phyloP scores from a whole-genome alignment of 2,113 vertebrate species.

The Elephantulus edwardii region DNA sequence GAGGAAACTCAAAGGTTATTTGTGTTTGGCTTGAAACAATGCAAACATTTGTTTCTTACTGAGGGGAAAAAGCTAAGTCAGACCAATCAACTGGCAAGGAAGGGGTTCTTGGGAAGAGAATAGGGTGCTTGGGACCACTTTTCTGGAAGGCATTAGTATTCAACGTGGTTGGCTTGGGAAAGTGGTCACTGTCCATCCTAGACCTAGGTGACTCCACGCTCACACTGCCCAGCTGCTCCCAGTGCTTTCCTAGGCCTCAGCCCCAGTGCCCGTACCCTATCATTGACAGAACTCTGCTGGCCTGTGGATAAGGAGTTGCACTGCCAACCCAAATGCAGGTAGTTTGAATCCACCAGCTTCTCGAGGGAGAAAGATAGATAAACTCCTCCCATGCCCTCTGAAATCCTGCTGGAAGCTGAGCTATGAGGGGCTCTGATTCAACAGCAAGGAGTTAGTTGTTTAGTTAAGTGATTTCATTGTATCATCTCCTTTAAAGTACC shows the following conservation, averaged over 20 bases:
- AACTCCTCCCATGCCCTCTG: no score
- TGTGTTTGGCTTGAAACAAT: background rate
- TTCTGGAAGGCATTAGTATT: background rate
- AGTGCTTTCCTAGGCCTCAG: background rate
- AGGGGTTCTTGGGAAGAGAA: background rate
- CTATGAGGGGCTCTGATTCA: no score
- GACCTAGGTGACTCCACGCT: background rate
- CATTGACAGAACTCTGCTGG: no score
- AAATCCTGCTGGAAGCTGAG: no score
- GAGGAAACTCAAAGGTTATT: background rate
- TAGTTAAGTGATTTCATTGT: background rate
- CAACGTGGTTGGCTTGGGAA: background rate
- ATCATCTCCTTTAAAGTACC: background rate
- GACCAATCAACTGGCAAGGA: background rate
- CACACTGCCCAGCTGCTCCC: background rate
- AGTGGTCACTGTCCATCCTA: background rate
- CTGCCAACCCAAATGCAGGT: no score
- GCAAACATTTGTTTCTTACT: background rate
- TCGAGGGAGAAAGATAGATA: no score
- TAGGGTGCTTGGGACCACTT: background rate
- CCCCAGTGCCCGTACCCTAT: rapidly evolving
- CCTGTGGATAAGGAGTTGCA: no score
- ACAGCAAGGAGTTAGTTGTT: no score
- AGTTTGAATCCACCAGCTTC: no score
- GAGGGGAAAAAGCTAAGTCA: background rate